A percentile compares a stretch with the other conserved stretches of the same genome.
phyloP scores from a whole-genome alignment of 1,140 invertebrate genomes.

The Calliphora vicina region DNA sequence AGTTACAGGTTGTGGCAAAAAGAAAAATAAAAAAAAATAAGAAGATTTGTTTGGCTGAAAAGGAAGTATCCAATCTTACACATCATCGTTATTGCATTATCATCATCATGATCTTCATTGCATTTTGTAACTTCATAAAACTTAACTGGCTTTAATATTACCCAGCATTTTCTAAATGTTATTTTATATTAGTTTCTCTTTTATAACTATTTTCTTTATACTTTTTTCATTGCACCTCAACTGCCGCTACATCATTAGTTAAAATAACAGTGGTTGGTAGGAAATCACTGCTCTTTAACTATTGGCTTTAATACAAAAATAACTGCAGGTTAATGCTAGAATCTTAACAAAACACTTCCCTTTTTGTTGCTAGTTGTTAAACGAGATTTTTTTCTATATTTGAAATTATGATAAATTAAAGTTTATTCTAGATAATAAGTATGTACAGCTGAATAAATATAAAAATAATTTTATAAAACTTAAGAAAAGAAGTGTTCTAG shows the following conservation, averaged over 20 bases:
- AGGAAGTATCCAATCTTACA: neutral
- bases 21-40: too few species aligned
- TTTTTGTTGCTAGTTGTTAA: neutral
- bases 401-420: too few species aligned
- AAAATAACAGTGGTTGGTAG: neutral
- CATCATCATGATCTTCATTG: constrained; percentile 1
- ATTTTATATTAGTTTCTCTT: too few species aligned
- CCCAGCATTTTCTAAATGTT: neutral
- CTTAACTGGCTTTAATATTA: neutral
- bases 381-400: too few species aligned
- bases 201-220: neutral
- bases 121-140: neutral
- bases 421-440: too few species aligned
- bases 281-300: neutral
- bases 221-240: neutral
- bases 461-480: too few species aligned
- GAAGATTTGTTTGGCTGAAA: too few species aligned
- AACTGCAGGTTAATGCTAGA: neutral
- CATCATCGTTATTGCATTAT: neutral
- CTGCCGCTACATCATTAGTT: neutral
- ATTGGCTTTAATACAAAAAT: neutral
- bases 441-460: too few species aligned
- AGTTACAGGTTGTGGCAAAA: neutral
- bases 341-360: neutral
- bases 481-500: too few species aligned